Base-by-base conservation (phyloP, 2,113 vertebrate genomes). In the Cercocebus atys region DNA sequence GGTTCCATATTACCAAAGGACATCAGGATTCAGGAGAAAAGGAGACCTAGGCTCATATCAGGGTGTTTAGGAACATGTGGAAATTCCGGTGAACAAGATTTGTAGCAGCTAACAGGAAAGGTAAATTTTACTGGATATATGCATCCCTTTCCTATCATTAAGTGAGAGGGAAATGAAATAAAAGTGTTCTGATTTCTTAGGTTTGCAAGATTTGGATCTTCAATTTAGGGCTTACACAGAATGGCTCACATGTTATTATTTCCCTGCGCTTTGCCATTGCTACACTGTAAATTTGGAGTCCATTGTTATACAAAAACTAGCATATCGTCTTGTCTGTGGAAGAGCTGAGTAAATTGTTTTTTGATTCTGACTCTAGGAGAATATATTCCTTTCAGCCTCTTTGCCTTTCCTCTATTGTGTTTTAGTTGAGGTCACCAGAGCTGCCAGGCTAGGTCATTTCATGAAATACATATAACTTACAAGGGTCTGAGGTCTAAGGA, bases 371-470 rank as follows among this genome's bases (percentile, higher is more conserved):
- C 88, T 75, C 83, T 38, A 3, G 0, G 27, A 90, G n/a, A 83
- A 50, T 20, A 35, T 70, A 47, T 64, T 79, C 12, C 12, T 94
- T 96, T 88, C 50, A 40, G 59, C 40, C 27, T 30, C 61, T 64
- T 14, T 64, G 27, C 27, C 32, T 64, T 30, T 95, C 55, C 32
- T 95, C 50, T 75, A 76, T 17, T 64, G 32, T 68, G 55, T 87
- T 95, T 92, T 45, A 64, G 52, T 96, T 55, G 40, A 70, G 80
- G 47, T 95, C 80, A 84, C 86, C 32, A 57, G 80, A 94, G 18
- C 16, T 93, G 6, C 85, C 75, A 94, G 90, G 35, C 43, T 10
- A 25, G 43, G 30, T 83, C 70, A 93, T 32, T 76, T 81, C 50
- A 90, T 83, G 72, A 94, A 75, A 86, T 72, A 70, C 45, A 64